Conservation (phyloP, 2,113 vertebrate genomes). For the Peromyscus leucopus region DNA sequence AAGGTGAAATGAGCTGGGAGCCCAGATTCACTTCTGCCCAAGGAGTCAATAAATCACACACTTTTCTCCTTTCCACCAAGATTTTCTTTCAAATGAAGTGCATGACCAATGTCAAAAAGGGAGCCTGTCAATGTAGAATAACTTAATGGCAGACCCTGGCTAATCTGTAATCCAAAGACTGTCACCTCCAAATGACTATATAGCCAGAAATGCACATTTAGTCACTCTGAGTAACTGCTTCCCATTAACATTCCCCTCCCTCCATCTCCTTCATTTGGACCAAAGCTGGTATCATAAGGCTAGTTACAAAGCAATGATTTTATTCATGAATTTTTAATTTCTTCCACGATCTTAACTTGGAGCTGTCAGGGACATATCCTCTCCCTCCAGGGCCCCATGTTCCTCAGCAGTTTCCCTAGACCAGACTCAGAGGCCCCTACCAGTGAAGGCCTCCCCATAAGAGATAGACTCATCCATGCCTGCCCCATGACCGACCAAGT, state of each 20-base stretch:
- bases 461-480: background rate
- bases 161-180: conserved; percentile 10
- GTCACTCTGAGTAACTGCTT: background rate
- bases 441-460: background rate
- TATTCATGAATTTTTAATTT: conserved; percentile 79
- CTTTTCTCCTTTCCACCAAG: background rate
- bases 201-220: background rate
- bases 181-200: background rate
- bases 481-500: background rate
- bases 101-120: background rate
- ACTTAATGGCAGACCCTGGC: background rate
- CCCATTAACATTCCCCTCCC: conserved; percentile 41
- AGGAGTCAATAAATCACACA: background rate
- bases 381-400: background rate
- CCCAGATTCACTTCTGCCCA: background rate
- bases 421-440: background rate
- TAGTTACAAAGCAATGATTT: conserved; percentile 80
- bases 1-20: conserved; percentile 14
- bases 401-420: conserved; percentile 55
- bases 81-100: conserved; percentile 44
- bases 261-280: conserved; percentile 35
- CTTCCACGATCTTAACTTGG: conserved; percentile 70
- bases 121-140: background rate
- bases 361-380: conserved; percentile 51
- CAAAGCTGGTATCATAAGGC: conserved; percentile 19